Conservation (phyloP, 2,113 vertebrate genomes). For the Mormyrus lacerda region DNA sequence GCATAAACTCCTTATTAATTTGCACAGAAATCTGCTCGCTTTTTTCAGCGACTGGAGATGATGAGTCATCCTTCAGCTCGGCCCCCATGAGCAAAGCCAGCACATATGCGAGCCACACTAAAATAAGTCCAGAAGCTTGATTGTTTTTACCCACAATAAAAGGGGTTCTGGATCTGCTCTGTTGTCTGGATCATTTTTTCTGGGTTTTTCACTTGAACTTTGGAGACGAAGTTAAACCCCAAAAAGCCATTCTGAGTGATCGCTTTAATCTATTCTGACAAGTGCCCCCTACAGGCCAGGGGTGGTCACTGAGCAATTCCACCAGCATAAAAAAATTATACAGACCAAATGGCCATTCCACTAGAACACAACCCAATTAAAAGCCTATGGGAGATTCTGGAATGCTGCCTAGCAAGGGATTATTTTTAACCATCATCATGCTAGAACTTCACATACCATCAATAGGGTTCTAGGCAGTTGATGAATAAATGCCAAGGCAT, state of each 20-base stretch:
- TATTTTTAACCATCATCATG: neutral
- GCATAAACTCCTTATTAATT: neutral
- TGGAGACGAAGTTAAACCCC: neutral
- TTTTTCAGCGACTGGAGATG: neutral
- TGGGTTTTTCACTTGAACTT: neutral
- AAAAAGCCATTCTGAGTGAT: neutral
- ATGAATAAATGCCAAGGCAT: neutral
- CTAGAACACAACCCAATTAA: neutral
- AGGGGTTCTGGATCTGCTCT: neutral
- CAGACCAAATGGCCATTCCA: neutral
- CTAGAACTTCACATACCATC: neutral
- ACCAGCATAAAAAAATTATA: neutral
- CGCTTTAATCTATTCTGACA: neutral
- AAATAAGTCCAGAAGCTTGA: neutral
- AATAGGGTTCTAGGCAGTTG: neutral
- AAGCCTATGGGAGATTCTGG: neutral
- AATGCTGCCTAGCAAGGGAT: neutral
- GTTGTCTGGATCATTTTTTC: neutral
- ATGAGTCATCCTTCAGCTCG: neutral
- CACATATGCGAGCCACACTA: neutral
- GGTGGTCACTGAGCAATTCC: neutral
- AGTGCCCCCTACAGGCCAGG: neutral
- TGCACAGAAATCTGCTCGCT: neutral
- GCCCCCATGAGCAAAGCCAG: neutral
- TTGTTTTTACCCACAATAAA: neutral